Evolutionary conservation across 1,140 invertebrate genomes (phyloP).

Genomic region (Gryon sp.): DNA sequence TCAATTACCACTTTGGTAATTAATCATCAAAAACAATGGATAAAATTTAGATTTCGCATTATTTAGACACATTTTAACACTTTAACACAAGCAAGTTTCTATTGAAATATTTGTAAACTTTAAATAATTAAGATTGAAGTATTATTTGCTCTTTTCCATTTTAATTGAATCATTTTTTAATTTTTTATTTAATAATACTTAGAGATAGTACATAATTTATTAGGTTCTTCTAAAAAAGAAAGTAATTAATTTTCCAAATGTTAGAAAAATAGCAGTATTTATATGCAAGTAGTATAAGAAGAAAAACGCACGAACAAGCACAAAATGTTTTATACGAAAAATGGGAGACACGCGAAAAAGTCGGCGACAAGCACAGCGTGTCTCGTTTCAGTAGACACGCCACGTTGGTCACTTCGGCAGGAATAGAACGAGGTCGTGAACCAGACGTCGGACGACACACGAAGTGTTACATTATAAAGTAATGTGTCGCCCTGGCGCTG

Average conservation of each 20-base stretch:
- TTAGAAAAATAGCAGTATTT: neutral
- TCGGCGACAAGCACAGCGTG: slow-evolving; percentile 13
- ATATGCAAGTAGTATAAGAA: slow-evolving; percentile 10
- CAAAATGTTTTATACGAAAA: slow-evolving; percentile 21
- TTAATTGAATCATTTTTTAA: too few relatives aligned
- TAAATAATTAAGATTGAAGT: too few relatives aligned
- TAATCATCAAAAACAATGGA: too few relatives aligned
- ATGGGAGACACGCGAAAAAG: slow-evolving; percentile 24
- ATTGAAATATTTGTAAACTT: too few relatives aligned
- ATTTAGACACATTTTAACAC: too few relatives aligned
- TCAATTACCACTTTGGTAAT: too few relatives aligned
- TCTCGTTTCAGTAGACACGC: slow-evolving; percentile 39
- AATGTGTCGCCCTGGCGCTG: slow-evolving; percentile 44
- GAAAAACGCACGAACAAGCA: slow-evolving; percentile 12
- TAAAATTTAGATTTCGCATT: too few relatives aligned
- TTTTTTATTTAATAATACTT: too few relatives aligned
- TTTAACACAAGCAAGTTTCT: too few relatives aligned
- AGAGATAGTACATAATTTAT: too few relatives aligned
- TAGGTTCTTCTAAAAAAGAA: too few relatives aligned
- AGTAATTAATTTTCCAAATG: slow-evolving; percentile 4
- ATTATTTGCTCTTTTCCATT: too few relatives aligned
- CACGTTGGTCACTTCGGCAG: slow-evolving; percentile 53
- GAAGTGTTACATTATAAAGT: slow-evolving; percentile 56
- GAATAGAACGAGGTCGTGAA: slow-evolving; percentile 66
- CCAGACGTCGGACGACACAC: slow-evolving; percentile 56